Percentiles rank a stretch among this genome's conserved stretches.
Evolutionary conservation across 2,888 invertebrate species (phyloP).

Genomic region (Drosophila rellima): DNA sequence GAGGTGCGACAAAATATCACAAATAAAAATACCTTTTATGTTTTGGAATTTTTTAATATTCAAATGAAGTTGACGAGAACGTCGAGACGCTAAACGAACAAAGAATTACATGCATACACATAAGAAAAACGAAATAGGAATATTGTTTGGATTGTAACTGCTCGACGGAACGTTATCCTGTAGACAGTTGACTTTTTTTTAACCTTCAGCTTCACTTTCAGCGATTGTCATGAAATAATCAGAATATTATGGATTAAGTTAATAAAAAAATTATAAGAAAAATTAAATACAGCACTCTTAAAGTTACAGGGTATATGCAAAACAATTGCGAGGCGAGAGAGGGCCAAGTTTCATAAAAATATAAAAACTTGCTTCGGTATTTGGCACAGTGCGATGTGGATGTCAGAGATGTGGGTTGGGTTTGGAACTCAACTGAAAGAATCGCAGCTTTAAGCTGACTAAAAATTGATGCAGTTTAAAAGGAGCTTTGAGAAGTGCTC

Average conservation of each 20-base stretch:
- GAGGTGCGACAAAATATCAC: slow-evolving; percentile 84
- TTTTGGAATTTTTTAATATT: slow-evolving; percentile 80
- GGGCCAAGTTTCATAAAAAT: slow-evolving; percentile 51
- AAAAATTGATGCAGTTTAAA: background rate
- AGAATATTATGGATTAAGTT: background rate
- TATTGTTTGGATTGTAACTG: background rate
- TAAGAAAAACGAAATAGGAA: slow-evolving; percentile 3
- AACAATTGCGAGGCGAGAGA: slow-evolving; percentile 31
- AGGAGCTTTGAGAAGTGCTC: background rate
- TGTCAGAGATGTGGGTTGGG: slow-evolving; percentile 38
- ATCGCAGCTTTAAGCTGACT: slow-evolving; percentile 20
- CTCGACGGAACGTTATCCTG: slow-evolving; percentile 5
- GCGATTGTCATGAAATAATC: background rate
- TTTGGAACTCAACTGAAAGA: slow-evolving; percentile 12
- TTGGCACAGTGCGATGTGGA: slow-evolving; percentile 52
- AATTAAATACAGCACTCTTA: background rate
- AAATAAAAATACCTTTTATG: slow-evolving; percentile 81
- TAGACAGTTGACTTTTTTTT: background rate
- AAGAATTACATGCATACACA: background rate
- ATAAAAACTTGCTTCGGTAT: slow-evolving; percentile 43
- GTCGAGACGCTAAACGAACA: slow-evolving; percentile 19
- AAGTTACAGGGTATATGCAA: slow-evolving; percentile 17
- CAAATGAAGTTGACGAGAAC: slow-evolving; percentile 66
- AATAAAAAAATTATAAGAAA: too few relatives aligned
- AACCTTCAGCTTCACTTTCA: background rate